Evolutionary conservation across 2,113 vertebrate genomes (phyloP), one percentile per base, ranked within the genome.

Genomic region (Xenotilapia leptura): DNA sequence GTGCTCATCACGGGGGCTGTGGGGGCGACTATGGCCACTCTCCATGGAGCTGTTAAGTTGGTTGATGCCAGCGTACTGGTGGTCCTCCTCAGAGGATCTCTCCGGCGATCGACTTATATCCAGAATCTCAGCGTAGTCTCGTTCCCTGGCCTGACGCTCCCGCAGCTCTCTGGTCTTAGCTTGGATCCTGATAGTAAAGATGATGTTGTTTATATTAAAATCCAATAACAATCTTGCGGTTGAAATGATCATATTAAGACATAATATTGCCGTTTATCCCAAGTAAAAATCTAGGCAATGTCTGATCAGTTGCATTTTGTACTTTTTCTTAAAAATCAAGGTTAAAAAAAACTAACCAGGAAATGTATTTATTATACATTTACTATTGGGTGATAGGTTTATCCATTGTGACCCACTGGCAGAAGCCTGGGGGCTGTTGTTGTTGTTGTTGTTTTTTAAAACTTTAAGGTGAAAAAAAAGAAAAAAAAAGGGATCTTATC

Each of bases 151-250:
- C 89, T 98, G 98, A 1, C 97, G 96, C 88, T 99, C 97, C 15
- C 98, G 82, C 89, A 99, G 97, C 88, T 99, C 98, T 23, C 98
- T 94, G 55, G 97, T 98, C 95, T 99, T 99, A 12, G 98, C 98
- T 92, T 99, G 98, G 94, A 99, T 99, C 94, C 98, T 99, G 92
- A 45, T 81, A 42, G 73, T 1, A 28, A 36, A 19, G 5, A 85
- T 5, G 2, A 54, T 68, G 12, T 38, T 12, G 8, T 15, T 28
- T 68, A 31, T 4, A 77, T 12, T 51, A n/a, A 51, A 49, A 77
- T 12, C 10, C 0, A 19, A 49, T 3, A 45, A 42, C 68, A 73
- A 45, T 73, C 9, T 2, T 10, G 13, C 3, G 14, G 21, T 26
- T 47, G 14, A 73, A 28, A 47, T 1, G 0, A 70, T 26, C 14